Conservation (phyloP, 2,888 invertebrate genomes). For the Calameuta filiformis region DNA sequence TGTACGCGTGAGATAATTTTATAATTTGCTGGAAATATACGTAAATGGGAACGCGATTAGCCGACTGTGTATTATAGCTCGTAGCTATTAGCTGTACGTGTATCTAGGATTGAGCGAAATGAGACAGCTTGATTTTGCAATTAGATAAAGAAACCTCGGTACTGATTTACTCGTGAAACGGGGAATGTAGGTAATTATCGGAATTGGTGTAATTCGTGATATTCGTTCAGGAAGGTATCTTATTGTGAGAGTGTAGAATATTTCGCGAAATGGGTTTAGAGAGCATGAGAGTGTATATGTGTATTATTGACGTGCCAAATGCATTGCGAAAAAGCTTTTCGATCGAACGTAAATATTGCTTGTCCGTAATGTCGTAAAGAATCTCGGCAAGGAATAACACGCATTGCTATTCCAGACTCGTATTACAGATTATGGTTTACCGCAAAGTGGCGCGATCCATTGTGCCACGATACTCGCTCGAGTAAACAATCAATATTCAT, state of each 20-base stretch:
- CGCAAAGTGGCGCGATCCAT: constrained; percentile 24
- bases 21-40: not conserved
- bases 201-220: not conserved
- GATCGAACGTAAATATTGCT: too few species aligned
- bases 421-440: constrained; percentile 21
- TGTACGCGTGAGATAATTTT: not conserved
- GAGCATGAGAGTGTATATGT: not conserved
- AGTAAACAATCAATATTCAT: constrained; percentile 24
- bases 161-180: not conserved
- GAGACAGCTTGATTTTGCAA: not conserved
- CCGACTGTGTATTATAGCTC: not conserved
- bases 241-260: not conserved
- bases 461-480: constrained; percentile 12
- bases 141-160: not conserved
- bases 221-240: not conserved
- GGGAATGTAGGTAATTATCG: not conserved
- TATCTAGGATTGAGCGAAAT: not conserved
- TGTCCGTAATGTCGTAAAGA: not conserved
- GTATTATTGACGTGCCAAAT: too few species aligned
- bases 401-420: not conserved
- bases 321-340: too few species aligned
- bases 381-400: not conserved
- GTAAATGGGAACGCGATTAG: not conserved
- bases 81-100: not conserved
- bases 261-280: not conserved